Conservation (phyloP, 2,888 invertebrate genomes). For the Pasiphila rectangulata region DNA sequence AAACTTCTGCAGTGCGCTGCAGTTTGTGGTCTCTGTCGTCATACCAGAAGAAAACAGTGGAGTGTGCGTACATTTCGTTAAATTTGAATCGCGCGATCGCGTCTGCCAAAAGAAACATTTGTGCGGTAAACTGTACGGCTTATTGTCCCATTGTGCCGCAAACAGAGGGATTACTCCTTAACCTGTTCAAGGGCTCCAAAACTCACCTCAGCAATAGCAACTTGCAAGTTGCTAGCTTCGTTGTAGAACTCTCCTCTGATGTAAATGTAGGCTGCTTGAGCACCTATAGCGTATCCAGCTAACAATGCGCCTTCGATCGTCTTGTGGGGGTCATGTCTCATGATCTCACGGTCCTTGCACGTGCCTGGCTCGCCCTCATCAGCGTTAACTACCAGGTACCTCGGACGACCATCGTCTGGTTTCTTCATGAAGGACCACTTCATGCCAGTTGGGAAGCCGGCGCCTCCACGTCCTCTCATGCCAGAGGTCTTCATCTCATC, state of each 20-base stretch:
- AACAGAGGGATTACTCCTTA: too few relatives aligned
- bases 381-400: slow-evolving; percentile 98
- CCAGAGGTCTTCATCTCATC: slow-evolving; percentile 98
- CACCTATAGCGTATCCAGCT: slow-evolving; percentile 97
- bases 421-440: slow-evolving; percentile 99
- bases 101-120: too few relatives aligned
- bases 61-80: too few relatives aligned
- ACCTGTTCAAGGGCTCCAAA: not conserved
- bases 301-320: slow-evolving; percentile 97
- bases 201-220: slow-evolving; percentile 94
- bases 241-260: slow-evolving; percentile 99
- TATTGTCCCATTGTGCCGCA: too few relatives aligned
- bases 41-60: too few relatives aligned
- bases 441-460: slow-evolving; percentile 99
- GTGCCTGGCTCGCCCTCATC: slow-evolving; percentile 99
- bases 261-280: slow-evolving; percentile 98
- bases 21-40: too few relatives aligned
- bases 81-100: too few relatives aligned
- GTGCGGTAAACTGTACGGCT: too few relatives aligned
- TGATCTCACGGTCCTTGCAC: slow-evolving; percentile 99
- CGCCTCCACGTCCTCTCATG: slow-evolving; percentile 98
- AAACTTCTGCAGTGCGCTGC: too few relatives aligned
- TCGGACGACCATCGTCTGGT: slow-evolving; percentile 97
- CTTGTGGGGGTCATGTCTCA: slow-evolving; percentile 99
- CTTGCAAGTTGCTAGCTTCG: slow-evolving; percentile 98